Conservation (phyloP, 1,140 invertebrate genomes). For the Goniozus legneri region DNA sequence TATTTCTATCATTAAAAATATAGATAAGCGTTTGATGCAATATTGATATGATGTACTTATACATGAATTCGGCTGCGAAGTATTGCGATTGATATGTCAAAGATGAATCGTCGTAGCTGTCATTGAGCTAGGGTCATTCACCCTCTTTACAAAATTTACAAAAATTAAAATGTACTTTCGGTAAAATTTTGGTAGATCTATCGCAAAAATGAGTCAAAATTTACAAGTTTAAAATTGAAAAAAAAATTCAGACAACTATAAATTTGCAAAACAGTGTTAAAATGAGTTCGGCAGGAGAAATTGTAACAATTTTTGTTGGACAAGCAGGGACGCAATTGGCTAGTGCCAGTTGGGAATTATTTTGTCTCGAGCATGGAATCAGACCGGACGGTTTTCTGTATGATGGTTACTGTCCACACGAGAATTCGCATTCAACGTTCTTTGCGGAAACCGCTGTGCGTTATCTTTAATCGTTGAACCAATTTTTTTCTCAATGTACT, state of each 20-base stretch:
- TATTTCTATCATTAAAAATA: too few species aligned
- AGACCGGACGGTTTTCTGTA: constrained; percentile 56
- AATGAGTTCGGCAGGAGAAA: constrained; percentile 36
- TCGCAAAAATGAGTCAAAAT: too few species aligned
- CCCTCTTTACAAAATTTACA: too few species aligned
- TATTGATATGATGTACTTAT: too few species aligned
- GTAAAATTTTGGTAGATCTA: too few species aligned
- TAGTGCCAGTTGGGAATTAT: constrained; percentile 64
- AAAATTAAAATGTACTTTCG: too few species aligned
- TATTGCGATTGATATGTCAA: too few species aligned
- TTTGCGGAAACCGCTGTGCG: constrained; percentile 5
- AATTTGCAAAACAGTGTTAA: not conserved
- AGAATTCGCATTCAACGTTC: constrained; percentile 15
- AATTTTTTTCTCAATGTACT: too few species aligned
- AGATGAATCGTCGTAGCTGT: too few species aligned
- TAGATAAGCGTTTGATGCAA: too few species aligned
- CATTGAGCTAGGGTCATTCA: too few species aligned
- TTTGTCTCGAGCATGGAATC: constrained; percentile 68
- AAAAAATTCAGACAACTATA: not conserved
- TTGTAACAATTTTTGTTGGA: constrained; percentile 64
- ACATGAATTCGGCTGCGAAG: too few species aligned
- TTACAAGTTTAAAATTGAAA: not conserved
- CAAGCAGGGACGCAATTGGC: constrained; percentile 70
- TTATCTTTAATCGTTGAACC: constrained; percentile 2
- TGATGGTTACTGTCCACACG: constrained; percentile 9